These are phyloP conservation scores for Hydrophis major DNA, from an alignment of 2,797 vertebrate genomes.

Conservation along the genomic window DNA sequence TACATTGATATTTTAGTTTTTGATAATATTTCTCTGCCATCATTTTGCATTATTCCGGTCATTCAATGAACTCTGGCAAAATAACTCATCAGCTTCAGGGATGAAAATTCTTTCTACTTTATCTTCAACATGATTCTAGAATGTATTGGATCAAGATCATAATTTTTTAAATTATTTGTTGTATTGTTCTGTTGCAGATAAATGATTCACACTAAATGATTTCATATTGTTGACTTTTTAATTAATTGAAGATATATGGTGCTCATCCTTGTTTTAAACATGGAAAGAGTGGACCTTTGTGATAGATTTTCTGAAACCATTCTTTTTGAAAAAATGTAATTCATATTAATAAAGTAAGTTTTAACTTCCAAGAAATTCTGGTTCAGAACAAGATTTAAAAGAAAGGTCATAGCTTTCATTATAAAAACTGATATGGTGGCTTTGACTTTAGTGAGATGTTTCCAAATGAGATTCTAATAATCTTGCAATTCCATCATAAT, in stretches of 20 bases:
- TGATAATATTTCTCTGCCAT: background rate
- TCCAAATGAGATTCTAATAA: background rate
- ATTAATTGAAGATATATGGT: background rate
- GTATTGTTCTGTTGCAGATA: background rate
- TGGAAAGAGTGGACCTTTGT: background rate
- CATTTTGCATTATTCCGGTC: background rate
- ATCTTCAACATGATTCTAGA: background rate
- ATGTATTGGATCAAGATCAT: background rate
- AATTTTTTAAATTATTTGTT: background rate
- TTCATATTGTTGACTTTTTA: background rate
- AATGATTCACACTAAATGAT: background rate
- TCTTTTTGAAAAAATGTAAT: background rate
- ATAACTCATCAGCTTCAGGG: background rate
- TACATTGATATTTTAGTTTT: background rate
- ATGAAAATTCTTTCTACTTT: background rate
- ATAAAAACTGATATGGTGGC: background rate
- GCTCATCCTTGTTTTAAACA: background rate
- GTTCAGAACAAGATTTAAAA: conserved; percentile 5
- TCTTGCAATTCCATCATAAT: background rate
- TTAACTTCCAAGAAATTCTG: conserved; percentile 2
- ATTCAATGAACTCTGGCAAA: background rate
- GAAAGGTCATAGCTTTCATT: background rate
- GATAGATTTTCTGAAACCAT: background rate
- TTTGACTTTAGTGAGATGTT: background rate
- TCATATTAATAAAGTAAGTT: background rate